Conservation (phyloP, 2,888 invertebrate species). For the Tenthredo scrophulariae region DNA sequence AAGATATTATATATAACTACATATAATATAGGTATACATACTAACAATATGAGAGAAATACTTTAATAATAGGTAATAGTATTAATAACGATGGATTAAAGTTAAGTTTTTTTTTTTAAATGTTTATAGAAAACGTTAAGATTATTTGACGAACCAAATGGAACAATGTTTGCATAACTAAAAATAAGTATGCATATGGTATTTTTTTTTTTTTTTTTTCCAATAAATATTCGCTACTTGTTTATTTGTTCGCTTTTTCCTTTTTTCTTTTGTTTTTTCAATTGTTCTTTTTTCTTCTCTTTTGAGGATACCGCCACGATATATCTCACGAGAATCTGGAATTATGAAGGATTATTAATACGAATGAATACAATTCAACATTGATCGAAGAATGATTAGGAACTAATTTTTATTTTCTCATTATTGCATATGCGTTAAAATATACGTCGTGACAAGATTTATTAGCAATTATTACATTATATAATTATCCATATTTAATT, state of each 20-base stretch:
- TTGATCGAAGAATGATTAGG: constrained; percentile 1
- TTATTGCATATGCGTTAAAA: constrained; percentile 1
- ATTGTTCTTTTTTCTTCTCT: not conserved
- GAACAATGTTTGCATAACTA: not conserved
- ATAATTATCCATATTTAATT: not conserved
- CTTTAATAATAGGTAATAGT: not conserved
- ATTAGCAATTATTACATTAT: constrained; percentile 19
- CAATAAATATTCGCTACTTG: constrained; percentile 3
- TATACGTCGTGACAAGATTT: constrained; percentile 32
- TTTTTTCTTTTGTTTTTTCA: too few relatives aligned
- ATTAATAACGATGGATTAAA: not conserved
- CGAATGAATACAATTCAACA: not conserved
- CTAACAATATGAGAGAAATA: not conserved
- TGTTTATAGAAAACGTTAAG: constrained; percentile 12
- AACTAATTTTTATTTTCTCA: constrained; percentile 25
- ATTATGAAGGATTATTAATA: not conserved
- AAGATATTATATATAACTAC: not conserved
- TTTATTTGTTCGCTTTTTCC: not conserved
- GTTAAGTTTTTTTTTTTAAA: not conserved
- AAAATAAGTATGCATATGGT: not conserved
- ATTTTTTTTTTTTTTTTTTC: not conserved
- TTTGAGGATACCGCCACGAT: not conserved
- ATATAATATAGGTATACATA: not conserved
- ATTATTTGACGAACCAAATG: not conserved
- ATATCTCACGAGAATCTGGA: not conserved